Conservation (phyloP, 2,888 invertebrate genomes). For the Nephrocerus scutellatus region DNA sequence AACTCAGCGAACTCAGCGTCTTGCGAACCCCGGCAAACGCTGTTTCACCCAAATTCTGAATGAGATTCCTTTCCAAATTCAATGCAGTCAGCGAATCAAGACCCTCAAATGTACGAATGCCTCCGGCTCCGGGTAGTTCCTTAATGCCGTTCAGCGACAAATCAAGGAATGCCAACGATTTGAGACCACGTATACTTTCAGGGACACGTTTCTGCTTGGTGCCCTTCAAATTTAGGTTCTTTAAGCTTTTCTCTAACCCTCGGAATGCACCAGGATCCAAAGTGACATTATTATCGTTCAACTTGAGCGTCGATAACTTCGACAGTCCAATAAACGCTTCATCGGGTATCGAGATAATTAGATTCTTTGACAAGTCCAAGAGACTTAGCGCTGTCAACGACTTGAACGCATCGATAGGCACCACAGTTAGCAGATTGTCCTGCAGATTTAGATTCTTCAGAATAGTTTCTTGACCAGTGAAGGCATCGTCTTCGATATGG, state of each 20-base stretch:
- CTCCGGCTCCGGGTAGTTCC: conserved; percentile 67
- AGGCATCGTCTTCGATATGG: conserved; percentile 64
- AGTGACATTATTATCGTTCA: conserved; percentile 82
- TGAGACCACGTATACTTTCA: conserved; percentile 67
- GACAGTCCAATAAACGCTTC: conserved; percentile 66
- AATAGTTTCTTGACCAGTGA: conserved; percentile 73
- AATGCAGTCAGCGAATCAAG: conserved; percentile 70
- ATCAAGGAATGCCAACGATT: conserved; percentile 78
- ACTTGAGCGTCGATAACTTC: conserved; percentile 71
- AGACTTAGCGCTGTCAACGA: conserved; percentile 64
- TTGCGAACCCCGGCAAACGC: conserved; percentile 74
- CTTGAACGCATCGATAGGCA: conserved; percentile 68
- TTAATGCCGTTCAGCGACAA: conserved; percentile 81
- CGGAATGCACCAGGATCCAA: conserved; percentile 62
- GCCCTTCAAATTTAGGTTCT: conserved; percentile 84
- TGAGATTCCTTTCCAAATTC: conserved; percentile 80
- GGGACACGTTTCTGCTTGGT: conserved; percentile 75
- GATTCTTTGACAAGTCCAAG: conserved; percentile 78
- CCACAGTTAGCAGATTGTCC: conserved; percentile 71
- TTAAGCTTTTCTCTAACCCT: conserved; percentile 74
- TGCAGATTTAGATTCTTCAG: conserved; percentile 78
- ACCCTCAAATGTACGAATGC: conserved; percentile 64
- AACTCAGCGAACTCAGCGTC: conserved; percentile 78
- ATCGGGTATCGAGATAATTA: conserved; percentile 63
- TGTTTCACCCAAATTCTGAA: conserved; percentile 67